Evolutionary conservation across 2,888 invertebrate species (phyloP), one percentile per base, ranked within the genome.

Genomic region (Drosophila melanocephala): DNA sequence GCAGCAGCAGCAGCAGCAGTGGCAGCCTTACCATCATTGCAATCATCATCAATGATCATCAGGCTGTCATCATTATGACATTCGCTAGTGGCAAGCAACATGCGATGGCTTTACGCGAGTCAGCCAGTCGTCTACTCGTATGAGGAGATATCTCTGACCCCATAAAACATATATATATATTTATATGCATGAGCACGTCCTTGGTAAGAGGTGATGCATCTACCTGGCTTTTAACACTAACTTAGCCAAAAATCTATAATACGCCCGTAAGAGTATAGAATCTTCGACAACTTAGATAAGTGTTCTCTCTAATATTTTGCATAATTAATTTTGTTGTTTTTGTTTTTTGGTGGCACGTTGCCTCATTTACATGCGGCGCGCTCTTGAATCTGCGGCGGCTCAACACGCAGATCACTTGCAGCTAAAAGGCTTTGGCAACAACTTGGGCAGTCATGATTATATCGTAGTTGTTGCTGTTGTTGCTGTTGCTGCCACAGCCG

Each of bases 391-490:
- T 62, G 70, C 57, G 75, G 78, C 79, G 72, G 71, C 75, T 81
- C 66, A 75, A 74, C 62, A 77, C 79, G 77, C 74, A 80, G 79
- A 80, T 80, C 87, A 84, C 75, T 80, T 73, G 83, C 78, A 75
- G 71, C 82, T 74, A 65, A 72, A 77, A 72, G 19, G 81, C 71
- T 83, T 85, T 69, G 86, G 74, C 86, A 72, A 87, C 84, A 87
- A 81, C 81, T 79, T 81, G 84, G 84, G 88, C 89, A 88, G 87
- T 86, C 86, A 86, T 86, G 89, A 88, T 79, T 87, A 77, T 62
- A 65, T 64, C 73, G 76, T 74, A 58, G 80, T 75, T 71, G 74
- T 51, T 58, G 69, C 57, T 67, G 71, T 39, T 30, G 37, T 19
- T 37, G 16, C 0, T 79, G 67, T 63, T 75, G 81, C 63, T 78